These are phyloP conservation scores for Tupiocoris notatus DNA, from an alignment of 2,888 invertebrate genomes.

Conservation along the genomic window DNA sequence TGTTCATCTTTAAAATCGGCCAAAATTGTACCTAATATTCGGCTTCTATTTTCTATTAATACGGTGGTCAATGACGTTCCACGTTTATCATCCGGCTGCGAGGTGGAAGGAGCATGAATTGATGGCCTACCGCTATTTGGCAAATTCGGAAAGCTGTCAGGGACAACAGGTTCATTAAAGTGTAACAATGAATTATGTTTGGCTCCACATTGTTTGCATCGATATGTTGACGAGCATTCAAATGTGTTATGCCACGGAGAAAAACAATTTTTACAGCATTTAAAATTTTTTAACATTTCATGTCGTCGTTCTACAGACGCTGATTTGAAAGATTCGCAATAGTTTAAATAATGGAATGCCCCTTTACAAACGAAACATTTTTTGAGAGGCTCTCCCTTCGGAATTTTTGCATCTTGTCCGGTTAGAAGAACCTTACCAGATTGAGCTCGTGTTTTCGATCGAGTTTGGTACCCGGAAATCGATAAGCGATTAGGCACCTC, in stretches of 20 bases:
- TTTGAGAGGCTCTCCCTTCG: neutral
- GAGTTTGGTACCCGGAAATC: neutral
- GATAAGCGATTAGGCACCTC: neutral
- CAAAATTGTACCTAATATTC: neutral
- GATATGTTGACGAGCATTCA: neutral
- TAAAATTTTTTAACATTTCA: neutral
- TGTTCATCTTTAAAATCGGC: neutral
- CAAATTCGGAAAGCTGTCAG: neutral
- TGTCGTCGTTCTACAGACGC: neutral
- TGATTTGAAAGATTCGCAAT: neutral
- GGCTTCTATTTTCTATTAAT: neutral
- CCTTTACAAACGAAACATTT: neutral
- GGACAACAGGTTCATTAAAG: neutral
- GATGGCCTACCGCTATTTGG: too few relatives aligned
- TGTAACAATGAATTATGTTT: neutral
- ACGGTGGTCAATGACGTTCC: neutral
- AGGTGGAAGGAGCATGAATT: neutral
- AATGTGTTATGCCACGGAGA: neutral
- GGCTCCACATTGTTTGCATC: neutral
- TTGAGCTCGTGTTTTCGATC: neutral
- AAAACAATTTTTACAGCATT: neutral
- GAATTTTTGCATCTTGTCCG: neutral
- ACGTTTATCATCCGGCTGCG: neutral
- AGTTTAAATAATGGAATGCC: neutral
- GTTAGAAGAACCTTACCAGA: neutral